Evolutionary conservation across 2,888 invertebrate species (phyloP), one percentile per base, ranked within the genome.

Genomic region (Catocala sponsa): DNA sequence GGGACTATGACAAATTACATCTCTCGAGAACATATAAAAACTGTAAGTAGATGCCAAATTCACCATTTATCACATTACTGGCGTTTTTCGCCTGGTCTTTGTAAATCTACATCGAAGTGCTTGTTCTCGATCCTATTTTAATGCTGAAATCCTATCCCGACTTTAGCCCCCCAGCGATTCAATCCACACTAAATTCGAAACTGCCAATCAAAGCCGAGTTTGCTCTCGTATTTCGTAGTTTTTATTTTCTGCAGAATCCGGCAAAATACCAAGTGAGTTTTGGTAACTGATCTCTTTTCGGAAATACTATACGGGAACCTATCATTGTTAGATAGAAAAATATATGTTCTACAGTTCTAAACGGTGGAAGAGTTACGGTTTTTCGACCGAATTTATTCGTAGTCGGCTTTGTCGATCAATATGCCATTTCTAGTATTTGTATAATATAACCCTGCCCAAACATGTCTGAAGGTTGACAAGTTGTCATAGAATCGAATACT

Each of bases 1-100:
- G 65, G 74, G 76, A 65, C 79, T 76, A 82, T 83, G 86, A 85
- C 82, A 86, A 85, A 87, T 84, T 80, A 79, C 65, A 65, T 71
- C 59, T 72, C 79, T 72, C 71, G 74, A 72, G 74, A 78, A 76
- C 79, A 80, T 77, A 78, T 78, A 82, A 81, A 84, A 81, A 76
- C 68, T 67, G 60, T 59, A 68, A 60, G 69, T 71, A 66, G 70
- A 63, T 61, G 63, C 66, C 72, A 63, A 76, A 77, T 75, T 68
- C 60, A 68, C 72, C 77, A 79, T 82, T 82, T 82, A 79, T 84
- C 79, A 78, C 76, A 53, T 56, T 44, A 12, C 12, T 35, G 32
- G 56, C 58, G 56, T 42, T 13, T 54, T 48, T 60, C 38, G 41
- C 6, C 46, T 59, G 53, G 52, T 72, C 55, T 66, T 57, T 44